phyloP scores from a whole-genome alignment of 2,888 invertebrate genomes.

The Pseudanteris insignis region DNA sequence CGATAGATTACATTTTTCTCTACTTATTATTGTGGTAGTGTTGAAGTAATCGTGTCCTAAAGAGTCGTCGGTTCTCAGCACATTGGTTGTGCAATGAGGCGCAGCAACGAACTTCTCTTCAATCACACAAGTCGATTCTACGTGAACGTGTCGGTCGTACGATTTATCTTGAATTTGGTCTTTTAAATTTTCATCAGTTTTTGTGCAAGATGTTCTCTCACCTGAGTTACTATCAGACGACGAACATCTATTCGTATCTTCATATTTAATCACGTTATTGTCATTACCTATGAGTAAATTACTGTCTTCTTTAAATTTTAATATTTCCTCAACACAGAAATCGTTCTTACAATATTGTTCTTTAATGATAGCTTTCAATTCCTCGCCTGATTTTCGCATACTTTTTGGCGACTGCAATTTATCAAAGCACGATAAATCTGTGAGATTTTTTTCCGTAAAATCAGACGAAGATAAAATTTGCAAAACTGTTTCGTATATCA shows the following conservation, averaged over 20 bases:
- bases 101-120: neutral
- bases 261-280: too few species aligned
- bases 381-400: constrained; percentile 41
- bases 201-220: too few species aligned
- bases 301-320: constrained; percentile 8
- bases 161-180: neutral
- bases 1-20: constrained; percentile 74
- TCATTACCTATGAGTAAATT: neutral
- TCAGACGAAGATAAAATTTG: constrained; percentile 38
- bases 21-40: constrained; percentile 72
- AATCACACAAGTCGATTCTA: neutral
- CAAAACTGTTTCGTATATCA: constrained; percentile 34
- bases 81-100: constrained; percentile 11
- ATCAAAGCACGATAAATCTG: constrained; percentile 43
- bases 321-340: neutral
- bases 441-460: constrained; percentile 46
- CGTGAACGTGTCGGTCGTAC: too few species aligned
- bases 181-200: too few species aligned
- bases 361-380: constrained; percentile 1
- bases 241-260: too few species aligned
- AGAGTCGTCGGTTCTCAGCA: constrained; percentile 20
- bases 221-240: neutral
- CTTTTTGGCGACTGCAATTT: constrained; percentile 42
- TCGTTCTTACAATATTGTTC: constrained; percentile 5
- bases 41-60: constrained; percentile 70